Conservation (phyloP, 1,140 invertebrate genomes). For the Papilio glaucus region DNA sequence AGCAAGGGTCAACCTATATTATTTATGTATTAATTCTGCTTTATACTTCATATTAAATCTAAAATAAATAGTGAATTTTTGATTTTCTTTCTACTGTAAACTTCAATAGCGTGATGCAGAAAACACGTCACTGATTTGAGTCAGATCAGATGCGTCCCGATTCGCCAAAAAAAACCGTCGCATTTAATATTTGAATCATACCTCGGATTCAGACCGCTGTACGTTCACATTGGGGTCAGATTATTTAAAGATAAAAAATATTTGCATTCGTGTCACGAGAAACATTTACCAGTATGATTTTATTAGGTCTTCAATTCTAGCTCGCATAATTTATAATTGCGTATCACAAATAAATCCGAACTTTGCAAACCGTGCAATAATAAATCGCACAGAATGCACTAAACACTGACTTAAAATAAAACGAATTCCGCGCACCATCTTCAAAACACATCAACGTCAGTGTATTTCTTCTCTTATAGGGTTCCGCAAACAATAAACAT, state of each 20-base stretch:
- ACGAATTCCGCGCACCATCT: neutral
- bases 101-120: neutral
- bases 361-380: neutral
- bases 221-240: neutral
- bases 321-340: too few species aligned
- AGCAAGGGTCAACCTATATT: too few species aligned
- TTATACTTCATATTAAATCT: too few species aligned
- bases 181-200: conserved; percentile 21
- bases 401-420: neutral
- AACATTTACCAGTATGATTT: neutral
- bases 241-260: conserved; percentile 22
- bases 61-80: neutral
- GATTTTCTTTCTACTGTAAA: neutral
- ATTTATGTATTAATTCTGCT: too few species aligned
- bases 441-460: conserved; percentile 16
- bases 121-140: neutral
- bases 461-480: neutral
- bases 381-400: neutral
- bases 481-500: neutral
- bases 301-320: too few species aligned
- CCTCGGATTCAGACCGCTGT: neutral
- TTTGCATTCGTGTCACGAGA: conserved; percentile 8
- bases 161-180: neutral
- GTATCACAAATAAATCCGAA: neutral
- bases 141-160: neutral